phyloP scores from a whole-genome alignment of 2,888 invertebrate species.

The Conomelus anceps region DNA sequence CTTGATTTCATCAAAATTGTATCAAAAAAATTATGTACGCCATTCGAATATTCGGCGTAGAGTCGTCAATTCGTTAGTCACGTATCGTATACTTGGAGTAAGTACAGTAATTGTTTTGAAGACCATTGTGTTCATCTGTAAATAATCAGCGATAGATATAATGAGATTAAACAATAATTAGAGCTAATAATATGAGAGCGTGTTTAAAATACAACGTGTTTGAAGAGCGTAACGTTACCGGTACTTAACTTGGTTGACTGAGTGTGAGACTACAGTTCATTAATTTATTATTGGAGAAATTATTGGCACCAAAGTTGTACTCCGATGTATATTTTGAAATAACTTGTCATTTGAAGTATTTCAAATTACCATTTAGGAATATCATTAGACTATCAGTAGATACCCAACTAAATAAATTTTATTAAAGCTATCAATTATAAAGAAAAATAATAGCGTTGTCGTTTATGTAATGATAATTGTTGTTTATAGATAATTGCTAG shows the following conservation, averaged over 20 bases:
- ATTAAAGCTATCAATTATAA: neutral
- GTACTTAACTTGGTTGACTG: neutral
- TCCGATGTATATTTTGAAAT: neutral
- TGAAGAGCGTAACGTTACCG: too few relatives aligned
- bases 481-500: neutral
- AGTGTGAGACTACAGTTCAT: neutral
- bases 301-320: neutral
- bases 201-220: too few relatives aligned
- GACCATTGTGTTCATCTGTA: neutral
- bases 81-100: neutral
- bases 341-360: neutral
- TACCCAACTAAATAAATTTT: neutral
- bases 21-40: too few relatives aligned
- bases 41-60: too few relatives aligned
- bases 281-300: neutral
- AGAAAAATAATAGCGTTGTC: neutral
- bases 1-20: too few relatives aligned
- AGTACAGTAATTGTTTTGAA: neutral
- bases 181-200: neutral
- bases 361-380: neutral
- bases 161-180: neutral
- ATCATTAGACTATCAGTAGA: neutral
- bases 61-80: too few relatives aligned
- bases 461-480: neutral
- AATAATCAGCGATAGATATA: neutral